A percentile compares a stretch with the other conserved stretches of the same genome.
Conservation (phyloP, 2,888 invertebrate genomes). For the Cephus rjabovi region DNA sequence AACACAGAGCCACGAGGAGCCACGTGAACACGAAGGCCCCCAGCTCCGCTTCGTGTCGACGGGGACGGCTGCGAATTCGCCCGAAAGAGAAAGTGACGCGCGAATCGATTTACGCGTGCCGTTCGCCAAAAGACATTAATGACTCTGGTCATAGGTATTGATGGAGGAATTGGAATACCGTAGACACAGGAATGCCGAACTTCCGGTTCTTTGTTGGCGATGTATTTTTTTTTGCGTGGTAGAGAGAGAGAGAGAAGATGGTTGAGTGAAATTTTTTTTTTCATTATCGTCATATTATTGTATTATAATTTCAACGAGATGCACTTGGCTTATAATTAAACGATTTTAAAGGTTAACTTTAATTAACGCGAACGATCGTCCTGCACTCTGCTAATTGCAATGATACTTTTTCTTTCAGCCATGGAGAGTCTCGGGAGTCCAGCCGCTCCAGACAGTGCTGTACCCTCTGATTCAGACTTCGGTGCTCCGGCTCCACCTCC, state of each 20-base stretch:
- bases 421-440: slow-evolving; percentile 65
- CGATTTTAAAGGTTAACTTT: too few species aligned
- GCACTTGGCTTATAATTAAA: too few species aligned
- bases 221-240: background rate
- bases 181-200: too few species aligned
- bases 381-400: background rate
- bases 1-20: too few species aligned
- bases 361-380: background rate
- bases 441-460: slow-evolving; percentile 50
- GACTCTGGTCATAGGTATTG: too few species aligned
- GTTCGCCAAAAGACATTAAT: too few species aligned
- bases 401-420: slow-evolving; percentile 63
- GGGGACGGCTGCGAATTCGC: background rate
- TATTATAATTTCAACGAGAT: background rate
- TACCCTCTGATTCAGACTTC: slow-evolving; percentile 53
- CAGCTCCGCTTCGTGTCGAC: too few species aligned
- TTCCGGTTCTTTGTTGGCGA: background rate
- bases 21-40: too few species aligned
- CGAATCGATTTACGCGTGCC: background rate
- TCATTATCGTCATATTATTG: background rate
- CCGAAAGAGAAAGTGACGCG: slow-evolving; percentile 9
- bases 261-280: background rate
- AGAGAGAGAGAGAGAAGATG: background rate
- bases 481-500: slow-evolving; percentile 38
- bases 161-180: too few species aligned